Evolutionary conservation across 2,797 vertebrate species (phyloP).

Genomic region (Nyctalus aviator): DNA sequence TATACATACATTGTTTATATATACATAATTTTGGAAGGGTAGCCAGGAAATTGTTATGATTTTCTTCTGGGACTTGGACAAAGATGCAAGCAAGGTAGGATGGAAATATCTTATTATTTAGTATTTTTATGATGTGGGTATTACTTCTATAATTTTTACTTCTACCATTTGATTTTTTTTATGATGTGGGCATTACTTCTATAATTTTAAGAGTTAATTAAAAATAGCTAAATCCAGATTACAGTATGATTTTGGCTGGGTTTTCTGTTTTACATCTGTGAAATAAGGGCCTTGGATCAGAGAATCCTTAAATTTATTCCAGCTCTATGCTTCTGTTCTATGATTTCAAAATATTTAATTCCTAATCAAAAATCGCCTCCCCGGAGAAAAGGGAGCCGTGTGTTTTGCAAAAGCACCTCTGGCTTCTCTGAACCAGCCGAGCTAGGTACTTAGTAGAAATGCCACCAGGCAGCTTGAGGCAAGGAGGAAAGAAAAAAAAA

Average conservation of each 20-base stretch:
- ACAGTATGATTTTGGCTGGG: not conserved
- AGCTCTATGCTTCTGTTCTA: not conserved
- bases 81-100: not conserved
- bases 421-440: not conserved
- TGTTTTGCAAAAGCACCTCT: not conserved
- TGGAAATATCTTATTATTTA: slow-evolving; percentile 1
- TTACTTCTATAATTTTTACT: not conserved
- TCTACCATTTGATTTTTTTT: not conserved
- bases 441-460: not conserved
- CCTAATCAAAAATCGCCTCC: not conserved
- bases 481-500: slow-evolving; percentile 35
- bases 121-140: not conserved
- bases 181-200: too few species aligned
- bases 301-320: not conserved
- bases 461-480: not conserved
- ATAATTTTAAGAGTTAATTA: slow-evolving; percentile 28
- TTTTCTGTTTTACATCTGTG: not conserved
- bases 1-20: slow-evolving; percentile 8
- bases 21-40: not conserved
- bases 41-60: not conserved
- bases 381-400: not conserved
- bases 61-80: slow-evolving; percentile 13
- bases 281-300: not conserved
- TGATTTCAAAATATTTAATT: slow-evolving; percentile 45
- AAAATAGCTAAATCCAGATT: slow-evolving; percentile 33